Conservation (phyloP, 2,113 vertebrate species). For the Glaucomys volans region DNA sequence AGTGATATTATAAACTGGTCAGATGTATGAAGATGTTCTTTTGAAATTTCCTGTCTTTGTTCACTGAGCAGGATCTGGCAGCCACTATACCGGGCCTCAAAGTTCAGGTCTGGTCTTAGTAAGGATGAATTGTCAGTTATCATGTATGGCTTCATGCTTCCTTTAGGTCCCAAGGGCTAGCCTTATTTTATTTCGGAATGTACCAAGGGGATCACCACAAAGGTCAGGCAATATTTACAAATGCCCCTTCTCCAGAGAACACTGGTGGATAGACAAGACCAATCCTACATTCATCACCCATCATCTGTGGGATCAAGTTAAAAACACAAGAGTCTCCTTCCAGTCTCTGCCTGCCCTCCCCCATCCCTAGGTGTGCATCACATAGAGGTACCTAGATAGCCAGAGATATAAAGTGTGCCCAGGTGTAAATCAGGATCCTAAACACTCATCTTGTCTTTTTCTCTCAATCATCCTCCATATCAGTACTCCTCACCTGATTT, state of each 20-base stretch:
- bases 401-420: background rate
- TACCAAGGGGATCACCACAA: background rate
- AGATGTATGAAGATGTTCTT: background rate
- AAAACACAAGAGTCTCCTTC: background rate
- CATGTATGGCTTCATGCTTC: background rate
- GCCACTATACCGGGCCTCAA: background rate
- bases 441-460: background rate
- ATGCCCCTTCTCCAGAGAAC: background rate
- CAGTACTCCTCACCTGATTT: background rate
- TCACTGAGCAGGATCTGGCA: background rate
- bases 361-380: background rate
- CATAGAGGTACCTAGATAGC: background rate
- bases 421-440: background rate
- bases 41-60: background rate
- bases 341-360: background rate
- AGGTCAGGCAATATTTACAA: background rate
- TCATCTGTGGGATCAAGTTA: background rate
- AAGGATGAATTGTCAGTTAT: background rate
- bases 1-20: background rate
- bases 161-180: background rate
- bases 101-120: background rate
- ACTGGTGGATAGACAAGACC: too few species aligned
- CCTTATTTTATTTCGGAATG: background rate
- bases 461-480: background rate
- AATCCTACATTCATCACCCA: background rate